Evolutionary conservation across 37 sponge, comb jelly and placozoan species (phyloP).

Genomic region (Amphimedon queenslandica): DNA sequence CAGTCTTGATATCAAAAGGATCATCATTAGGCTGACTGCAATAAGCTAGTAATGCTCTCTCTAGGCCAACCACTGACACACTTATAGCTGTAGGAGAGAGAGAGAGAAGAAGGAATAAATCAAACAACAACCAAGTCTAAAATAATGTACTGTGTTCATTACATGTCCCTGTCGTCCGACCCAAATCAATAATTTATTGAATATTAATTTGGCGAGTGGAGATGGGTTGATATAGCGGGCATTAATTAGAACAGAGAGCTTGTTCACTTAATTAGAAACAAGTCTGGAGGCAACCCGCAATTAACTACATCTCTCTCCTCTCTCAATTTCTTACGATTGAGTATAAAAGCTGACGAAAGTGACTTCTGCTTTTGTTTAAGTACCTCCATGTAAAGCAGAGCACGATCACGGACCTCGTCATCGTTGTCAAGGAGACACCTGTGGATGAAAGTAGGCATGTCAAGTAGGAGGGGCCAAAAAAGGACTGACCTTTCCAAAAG

Average conservation of each 20-base stretch:
- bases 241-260: no score
- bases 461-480: background rate
- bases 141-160: no score
- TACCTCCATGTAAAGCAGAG: constrained; percentile 80
- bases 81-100: constrained; percentile 41
- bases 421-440: constrained; percentile 86
- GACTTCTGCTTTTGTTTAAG: constrained; percentile 68
- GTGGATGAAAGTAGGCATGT: background rate
- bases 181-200: no score
- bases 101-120: background rate
- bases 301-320: no score
- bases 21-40: constrained; percentile 69
- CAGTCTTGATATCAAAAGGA: constrained; percentile 90
- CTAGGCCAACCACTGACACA: constrained; percentile 93
- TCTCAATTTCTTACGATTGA: constrained; percentile 75
- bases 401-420: constrained; percentile 94
- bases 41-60: constrained; percentile 86
- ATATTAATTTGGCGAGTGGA: no score
- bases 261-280: no score
- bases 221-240: no score
- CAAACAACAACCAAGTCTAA: no score
- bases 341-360: constrained; percentile 75
- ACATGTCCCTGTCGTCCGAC: no score
- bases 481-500: constrained; percentile 30
- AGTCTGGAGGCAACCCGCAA: no score